Evolutionary conservation across 2,113 vertebrate species (phyloP).

Genomic region (Platysternon megacephalum): DNA sequence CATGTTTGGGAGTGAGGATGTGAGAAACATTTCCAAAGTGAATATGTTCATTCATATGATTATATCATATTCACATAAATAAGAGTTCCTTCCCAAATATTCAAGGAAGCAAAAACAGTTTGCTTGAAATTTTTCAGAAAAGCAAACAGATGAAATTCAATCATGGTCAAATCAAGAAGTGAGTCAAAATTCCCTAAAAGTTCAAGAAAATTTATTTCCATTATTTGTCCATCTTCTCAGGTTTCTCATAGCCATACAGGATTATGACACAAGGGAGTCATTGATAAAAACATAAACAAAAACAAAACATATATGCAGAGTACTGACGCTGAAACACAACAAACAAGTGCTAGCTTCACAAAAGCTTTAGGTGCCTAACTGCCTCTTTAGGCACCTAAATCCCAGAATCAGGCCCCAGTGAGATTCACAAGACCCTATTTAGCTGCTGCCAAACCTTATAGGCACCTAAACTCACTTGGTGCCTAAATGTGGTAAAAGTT

Average conservation of each 20-base stretch:
- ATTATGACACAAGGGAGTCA: neutral
- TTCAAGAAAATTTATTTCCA: neutral
- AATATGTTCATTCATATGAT: neutral
- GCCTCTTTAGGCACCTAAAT: neutral
- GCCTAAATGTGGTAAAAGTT: neutral
- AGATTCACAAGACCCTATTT: neutral
- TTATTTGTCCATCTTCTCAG: neutral
- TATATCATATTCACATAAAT: neutral
- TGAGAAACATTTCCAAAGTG: neutral
- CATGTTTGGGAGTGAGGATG: too few relatives aligned
- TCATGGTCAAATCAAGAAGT: neutral
- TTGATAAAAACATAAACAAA: neutral
- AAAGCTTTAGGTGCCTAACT: neutral
- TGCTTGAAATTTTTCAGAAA: neutral
- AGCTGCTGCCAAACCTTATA: neutral
- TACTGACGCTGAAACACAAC: constrained; percentile 51
- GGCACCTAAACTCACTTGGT: neutral
- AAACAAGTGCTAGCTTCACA: constrained; percentile 3
- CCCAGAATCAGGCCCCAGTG: neutral
- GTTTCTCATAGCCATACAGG: neutral
- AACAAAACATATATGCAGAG: neutral
- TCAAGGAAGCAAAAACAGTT: neutral
- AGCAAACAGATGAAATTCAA: neutral
- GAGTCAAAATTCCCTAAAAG: neutral
- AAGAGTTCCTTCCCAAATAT: neutral